Evolutionary conservation across 2,888 invertebrate species (phyloP).

Genomic region (Mythimna pallens): DNA sequence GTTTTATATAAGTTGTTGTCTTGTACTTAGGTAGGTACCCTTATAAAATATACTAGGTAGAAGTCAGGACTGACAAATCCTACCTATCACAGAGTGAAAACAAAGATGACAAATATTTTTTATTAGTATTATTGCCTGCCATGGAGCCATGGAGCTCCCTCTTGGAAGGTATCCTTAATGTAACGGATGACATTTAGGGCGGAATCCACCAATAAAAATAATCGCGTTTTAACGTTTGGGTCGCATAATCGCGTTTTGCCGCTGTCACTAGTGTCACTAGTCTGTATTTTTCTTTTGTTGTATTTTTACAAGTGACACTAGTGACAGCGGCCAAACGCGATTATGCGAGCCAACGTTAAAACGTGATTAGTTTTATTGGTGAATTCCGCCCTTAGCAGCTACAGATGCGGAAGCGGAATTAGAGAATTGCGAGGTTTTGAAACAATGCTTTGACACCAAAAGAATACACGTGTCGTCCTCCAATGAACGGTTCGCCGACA

Average conservation of each 20-base stretch:
- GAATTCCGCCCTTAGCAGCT: no score
- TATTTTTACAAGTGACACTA: no score
- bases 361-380: no score
- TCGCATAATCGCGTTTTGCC: no score
- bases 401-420: not conserved
- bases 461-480: not conserved
- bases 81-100: slow-evolving; percentile 3
- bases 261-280: no score
- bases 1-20: not conserved
- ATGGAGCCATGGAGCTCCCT: not conserved
- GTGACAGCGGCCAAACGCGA: no score
- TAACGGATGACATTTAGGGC: not conserved
- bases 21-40: not conserved
- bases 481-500: not conserved
- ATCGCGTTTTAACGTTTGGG: no score
- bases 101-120: not conserved
- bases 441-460: no score
- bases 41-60: not conserved
- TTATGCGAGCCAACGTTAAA: no score
- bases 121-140: slow-evolving; percentile 9
- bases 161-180: not conserved
- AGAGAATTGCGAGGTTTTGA: no score
- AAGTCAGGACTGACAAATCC: slow-evolving; percentile 4
- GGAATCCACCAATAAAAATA: no score
- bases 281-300: no score